Evolutionary conservation across 1,140 invertebrate species (phyloP), one percentile per base, ranked within the genome.

Genomic region (Sminthurinus signatus): DNA sequence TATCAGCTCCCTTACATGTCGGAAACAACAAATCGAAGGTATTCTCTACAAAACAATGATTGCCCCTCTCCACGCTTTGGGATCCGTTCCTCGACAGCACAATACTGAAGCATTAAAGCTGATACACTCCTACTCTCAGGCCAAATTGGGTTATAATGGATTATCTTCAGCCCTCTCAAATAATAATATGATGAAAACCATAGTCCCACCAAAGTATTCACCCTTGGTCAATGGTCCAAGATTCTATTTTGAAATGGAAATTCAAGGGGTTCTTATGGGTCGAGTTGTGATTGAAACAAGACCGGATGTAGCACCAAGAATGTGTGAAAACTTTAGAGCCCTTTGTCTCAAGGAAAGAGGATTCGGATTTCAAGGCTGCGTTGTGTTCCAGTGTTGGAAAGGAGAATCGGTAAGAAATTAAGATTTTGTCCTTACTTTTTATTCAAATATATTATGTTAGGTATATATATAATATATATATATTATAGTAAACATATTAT

Each of bases 261-360:
- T 68, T 27, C 69, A 87, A 73, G 84, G 85, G 15, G 75, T 81
- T 21, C 80, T 82, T 0, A 80, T 84, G 60, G 89, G 89, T 0
- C 80, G 89, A 19, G 83, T 93, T 55, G 82, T 92, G 3, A 86
- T 92, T 67, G 88, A 95, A 79, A 85, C 93, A 10, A 83, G 88
- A 67, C 84, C 84, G 8, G 88, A 94, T 76, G 84, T 85, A 4
- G 90, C 90, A 2, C 93, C 93, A 2, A 90, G 87, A 73, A 96
- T 95, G 82, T 86, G 88, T 25, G 88, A 90, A 74, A 96, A 96
- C 76, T 96, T 95, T 76, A 82, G 84, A 63, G 81, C 86, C 1
- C 77, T 96, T 2, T 83, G 87, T 14, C 88, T 86, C 0, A 88
- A 89, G 1, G 88, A 91, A 70, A 80, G 84, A 23, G 88, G 88